Base-by-base conservation (phyloP, 1,140 invertebrate species). In the Micrasema longulum region DNA sequence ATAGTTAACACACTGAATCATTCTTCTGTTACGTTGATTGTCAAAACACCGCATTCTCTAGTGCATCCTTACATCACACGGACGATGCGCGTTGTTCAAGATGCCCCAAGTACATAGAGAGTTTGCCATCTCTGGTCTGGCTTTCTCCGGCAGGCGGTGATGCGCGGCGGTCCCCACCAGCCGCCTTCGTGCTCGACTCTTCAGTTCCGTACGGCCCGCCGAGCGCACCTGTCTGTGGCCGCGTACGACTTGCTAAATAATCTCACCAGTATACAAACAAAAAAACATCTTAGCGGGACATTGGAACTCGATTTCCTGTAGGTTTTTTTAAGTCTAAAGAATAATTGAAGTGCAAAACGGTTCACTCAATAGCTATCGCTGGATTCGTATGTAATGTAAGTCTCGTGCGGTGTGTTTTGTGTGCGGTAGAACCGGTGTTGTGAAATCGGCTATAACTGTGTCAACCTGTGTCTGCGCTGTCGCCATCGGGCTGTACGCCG, bases 391-490 rank as follows among this genome's bases (percentile, higher is more conserved):
- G 26, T 7, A 7, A 65, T 65, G 47, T 48, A 16, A 50, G 16
- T 47, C 64, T 18, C 4, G 64, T 36, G 64, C 23, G 62, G 2
- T 45, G 60, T 63, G 22, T 43, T 20, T n/a, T 23, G 41, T 22
- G 62, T 45, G 63, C 47, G 22, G 11, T 18, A 52, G 31, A 63
- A 45, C 47, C 36, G 65, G 50, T 45, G 66, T 69, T 63, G 57
- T 71, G 57, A 71, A 63, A 63, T 50, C 60, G 26, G n/a, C 47
- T n/a, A 38, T 64, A 71, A 71, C 47, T 71, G 47, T 52, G 62
- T 64, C 47, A 71, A 63, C 55, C 53, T 65, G 43, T 36, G 23
- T 47, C 20, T 26, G 38, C 23, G n/a, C 60, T 53, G 23, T 16
- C 22, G 48, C 48, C 23, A 4, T 23, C 35, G 11, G 53, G n/a